Evolutionary conservation across 2,113 vertebrate genomes (phyloP), one percentile per base, ranked within the genome.

Genomic region (Halichoeres trimaculatus): DNA sequence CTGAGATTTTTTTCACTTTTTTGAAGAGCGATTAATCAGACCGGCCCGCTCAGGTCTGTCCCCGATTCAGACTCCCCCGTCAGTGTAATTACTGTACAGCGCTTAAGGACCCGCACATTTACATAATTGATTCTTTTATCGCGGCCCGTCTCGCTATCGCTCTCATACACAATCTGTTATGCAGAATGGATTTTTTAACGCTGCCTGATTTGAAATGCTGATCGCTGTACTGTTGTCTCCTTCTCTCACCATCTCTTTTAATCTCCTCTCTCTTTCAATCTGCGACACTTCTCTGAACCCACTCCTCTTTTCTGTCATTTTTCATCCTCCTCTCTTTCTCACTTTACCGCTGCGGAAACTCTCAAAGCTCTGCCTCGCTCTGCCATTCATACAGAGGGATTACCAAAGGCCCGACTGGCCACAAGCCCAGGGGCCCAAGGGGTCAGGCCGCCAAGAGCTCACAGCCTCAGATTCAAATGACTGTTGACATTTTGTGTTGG

Each of bases 61-160:
- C 74, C 74, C 19, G 64, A 61, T 68, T 82, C 86, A 63, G 73
- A 54, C 58, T 74, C 45, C 67, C 30, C 66, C 23, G 59, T 88
- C 84, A 80, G 61, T 86, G 81, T 89, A 90, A 90, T 90, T 90
- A 89, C 89, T 83, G 89, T 85, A 84, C 74, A 74, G 75, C 12
- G 81, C 83, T 87, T 83, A 86, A 86, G 86, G 87, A 82, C 60
- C 22, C 2, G 2, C 24, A 20, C 87, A 92, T 92, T 90, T 90
- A 79, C 89, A 92, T 92, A 90, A 92, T 90, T 89, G 89, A 89
- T 86, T 91, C 62, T 84, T 88, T 87, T 89, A 90, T 92, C 88
- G 60, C 60, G 85, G 76, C 77, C 43, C 63, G 56, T 85, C 88
- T 81, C 36, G 22, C 79, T 83, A 84, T 88, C 84, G 70, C 74